phyloP scores from a whole-genome alignment of 2,113 vertebrate species.

The Eidolon helvum region DNA sequence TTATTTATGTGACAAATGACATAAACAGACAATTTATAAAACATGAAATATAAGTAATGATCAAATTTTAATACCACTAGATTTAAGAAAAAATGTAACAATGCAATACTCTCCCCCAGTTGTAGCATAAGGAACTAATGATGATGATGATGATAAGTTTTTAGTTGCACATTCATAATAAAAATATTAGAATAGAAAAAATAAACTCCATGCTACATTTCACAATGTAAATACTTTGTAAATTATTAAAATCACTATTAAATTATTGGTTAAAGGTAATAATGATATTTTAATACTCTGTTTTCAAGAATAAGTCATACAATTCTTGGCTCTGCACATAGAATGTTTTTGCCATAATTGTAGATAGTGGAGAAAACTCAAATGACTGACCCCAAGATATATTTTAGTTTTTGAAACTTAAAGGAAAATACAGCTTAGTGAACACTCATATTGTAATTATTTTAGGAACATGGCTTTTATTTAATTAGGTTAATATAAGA shows the following conservation, averaged over 20 bases:
- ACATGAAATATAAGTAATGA: neutral
- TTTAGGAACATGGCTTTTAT: neutral
- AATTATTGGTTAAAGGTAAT: neutral
- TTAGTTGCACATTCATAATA: neutral
- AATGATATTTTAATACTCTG: neutral
- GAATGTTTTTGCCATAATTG: neutral
- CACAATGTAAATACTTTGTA: neutral
- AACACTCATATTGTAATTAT: neutral
- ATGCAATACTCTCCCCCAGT: neutral
- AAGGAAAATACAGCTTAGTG: neutral
- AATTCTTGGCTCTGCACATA: rapidly evolving
- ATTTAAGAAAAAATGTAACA: neutral
- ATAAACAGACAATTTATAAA: neutral
- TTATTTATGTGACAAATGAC: neutral
- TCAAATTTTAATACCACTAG: neutral
- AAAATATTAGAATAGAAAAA: neutral
- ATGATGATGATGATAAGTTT: neutral
- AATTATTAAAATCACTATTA: neutral
- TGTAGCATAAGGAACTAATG: neutral
- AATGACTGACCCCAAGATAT: neutral
- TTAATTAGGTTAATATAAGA: neutral
- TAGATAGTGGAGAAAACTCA: neutral
- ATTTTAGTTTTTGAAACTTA: neutral
- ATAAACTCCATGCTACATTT: neutral
- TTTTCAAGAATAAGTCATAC: neutral